Conservation (phyloP, 23 tunicate species). For the Ciona savignyi region DNA sequence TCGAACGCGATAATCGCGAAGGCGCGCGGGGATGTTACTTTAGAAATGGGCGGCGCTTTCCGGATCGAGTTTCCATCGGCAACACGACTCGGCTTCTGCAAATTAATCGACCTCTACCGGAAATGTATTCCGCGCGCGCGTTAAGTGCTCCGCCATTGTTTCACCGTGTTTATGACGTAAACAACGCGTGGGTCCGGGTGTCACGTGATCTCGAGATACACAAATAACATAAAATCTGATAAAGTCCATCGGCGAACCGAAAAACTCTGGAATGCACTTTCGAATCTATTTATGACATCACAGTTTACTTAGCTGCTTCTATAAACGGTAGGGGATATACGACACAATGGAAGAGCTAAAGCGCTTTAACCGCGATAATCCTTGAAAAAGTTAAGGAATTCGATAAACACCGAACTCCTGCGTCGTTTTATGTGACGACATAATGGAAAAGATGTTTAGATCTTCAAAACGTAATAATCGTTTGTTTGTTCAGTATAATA, state of each 20-base stretch:
- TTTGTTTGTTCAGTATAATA: neutral
- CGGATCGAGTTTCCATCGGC: neutral
- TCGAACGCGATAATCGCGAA: neutral
- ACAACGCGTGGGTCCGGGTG: neutral
- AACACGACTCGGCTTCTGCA: no score
- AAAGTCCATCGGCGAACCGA: no score
- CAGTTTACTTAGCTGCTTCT: neutral
- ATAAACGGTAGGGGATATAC: neutral
- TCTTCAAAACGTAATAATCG: neutral
- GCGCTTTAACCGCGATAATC: neutral
- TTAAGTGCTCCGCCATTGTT: neutral
- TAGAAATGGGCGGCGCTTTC: neutral
- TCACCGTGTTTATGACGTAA: neutral
- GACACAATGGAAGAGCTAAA: neutral
- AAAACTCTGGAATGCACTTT: neutral
- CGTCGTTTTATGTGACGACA: no score
- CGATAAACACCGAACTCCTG: neutral
- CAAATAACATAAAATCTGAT: neutral
- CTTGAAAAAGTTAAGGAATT: neutral
- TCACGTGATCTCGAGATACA: neutral
- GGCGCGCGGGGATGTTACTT: no score
- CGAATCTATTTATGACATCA: neutral
- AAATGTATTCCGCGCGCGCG: neutral
- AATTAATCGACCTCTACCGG: neutral
- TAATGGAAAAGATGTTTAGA: no score